phyloP scores from a whole-genome alignment of 2,888 invertebrate genomes.

The Latheticus oryzae region DNA sequence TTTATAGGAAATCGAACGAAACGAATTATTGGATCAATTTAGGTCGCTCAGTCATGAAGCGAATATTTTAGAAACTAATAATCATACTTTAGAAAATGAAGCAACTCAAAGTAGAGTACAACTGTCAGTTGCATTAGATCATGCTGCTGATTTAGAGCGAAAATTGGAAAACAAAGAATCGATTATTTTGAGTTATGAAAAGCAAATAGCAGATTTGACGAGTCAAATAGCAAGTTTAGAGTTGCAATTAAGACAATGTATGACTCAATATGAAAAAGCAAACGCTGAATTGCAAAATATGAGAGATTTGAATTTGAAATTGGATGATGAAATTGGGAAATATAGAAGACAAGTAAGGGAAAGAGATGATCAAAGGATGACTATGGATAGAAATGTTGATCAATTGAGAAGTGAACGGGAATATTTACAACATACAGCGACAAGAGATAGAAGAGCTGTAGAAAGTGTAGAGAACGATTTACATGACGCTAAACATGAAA shows the following conservation, averaged over 20 bases:
- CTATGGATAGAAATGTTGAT: constrained; percentile 69
- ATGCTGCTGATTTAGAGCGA: constrained; percentile 74
- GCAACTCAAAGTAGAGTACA: constrained; percentile 76
- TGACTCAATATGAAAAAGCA: constrained; percentile 69
- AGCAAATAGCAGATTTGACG: constrained; percentile 69
- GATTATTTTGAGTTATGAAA: constrained; percentile 69
- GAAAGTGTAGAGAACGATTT: constrained; percentile 71
- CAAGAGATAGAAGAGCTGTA: constrained; percentile 66
- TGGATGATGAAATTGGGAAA: constrained; percentile 77
- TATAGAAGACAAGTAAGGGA: constrained; percentile 68
- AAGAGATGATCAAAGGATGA: constrained; percentile 64
- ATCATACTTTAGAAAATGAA: constrained; percentile 82
- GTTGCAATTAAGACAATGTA: constrained; percentile 72
- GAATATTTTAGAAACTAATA: constrained; percentile 80
- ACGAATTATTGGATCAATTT: constrained; percentile 84
- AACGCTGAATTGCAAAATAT: constrained; percentile 73
- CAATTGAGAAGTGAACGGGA: constrained; percentile 66
- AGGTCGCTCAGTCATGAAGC: constrained; percentile 82
- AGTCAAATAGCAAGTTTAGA: constrained; percentile 73
- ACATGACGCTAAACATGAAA: constrained; percentile 70
- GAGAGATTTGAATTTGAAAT: constrained; percentile 71
- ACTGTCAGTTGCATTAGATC: constrained; percentile 69
- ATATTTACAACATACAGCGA: constrained; percentile 63
- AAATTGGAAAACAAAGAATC: constrained; percentile 70
- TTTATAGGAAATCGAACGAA: constrained; percentile 79